phyloP scores from a whole-genome alignment of 2,797 vertebrate genomes.

The Oceanodroma leucorhoa region DNA sequence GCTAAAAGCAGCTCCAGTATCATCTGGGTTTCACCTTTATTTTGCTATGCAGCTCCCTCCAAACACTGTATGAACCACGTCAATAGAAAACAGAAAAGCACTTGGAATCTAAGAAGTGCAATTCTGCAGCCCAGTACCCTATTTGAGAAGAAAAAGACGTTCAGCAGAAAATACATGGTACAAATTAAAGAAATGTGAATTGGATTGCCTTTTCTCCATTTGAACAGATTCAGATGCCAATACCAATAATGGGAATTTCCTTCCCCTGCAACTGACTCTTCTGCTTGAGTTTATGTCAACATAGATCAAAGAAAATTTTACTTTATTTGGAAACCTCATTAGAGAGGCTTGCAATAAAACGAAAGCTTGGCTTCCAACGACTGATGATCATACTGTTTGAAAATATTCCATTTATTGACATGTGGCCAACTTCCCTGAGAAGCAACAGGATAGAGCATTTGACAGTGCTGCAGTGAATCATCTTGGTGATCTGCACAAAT shows the following conservation, averaged over 20 bases:
- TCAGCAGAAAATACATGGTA: not conserved
- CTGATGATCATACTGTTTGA: not conserved
- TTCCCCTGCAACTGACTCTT: not conserved
- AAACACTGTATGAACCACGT: not conserved
- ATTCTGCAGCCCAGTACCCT: not conserved
- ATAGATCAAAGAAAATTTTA: not conserved
- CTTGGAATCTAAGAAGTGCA: not conserved
- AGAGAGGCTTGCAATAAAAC: not conserved
- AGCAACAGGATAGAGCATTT: not conserved
- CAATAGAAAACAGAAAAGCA: not conserved
- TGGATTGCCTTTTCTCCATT: not conserved
- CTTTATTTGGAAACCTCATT: constrained; percentile 15
- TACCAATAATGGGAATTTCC: not conserved
- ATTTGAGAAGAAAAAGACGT: not conserved
- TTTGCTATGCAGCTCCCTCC: not conserved
- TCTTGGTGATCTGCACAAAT: not conserved
- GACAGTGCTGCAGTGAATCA: not conserved
- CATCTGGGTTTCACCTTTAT: not conserved
- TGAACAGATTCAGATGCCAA: not conserved
- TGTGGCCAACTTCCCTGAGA: not conserved
- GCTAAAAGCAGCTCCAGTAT: not conserved
- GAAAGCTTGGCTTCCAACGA: not conserved
- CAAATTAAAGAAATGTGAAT: not conserved
- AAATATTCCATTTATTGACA: not conserved
- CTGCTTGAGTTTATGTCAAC: not conserved